A percentile compares a stretch with the other conserved stretches of the same genome.
These are phyloP conservation scores for Lophotis ruficrista DNA, from an alignment of 2,113 vertebrate species.

Conservation along the genomic window DNA sequence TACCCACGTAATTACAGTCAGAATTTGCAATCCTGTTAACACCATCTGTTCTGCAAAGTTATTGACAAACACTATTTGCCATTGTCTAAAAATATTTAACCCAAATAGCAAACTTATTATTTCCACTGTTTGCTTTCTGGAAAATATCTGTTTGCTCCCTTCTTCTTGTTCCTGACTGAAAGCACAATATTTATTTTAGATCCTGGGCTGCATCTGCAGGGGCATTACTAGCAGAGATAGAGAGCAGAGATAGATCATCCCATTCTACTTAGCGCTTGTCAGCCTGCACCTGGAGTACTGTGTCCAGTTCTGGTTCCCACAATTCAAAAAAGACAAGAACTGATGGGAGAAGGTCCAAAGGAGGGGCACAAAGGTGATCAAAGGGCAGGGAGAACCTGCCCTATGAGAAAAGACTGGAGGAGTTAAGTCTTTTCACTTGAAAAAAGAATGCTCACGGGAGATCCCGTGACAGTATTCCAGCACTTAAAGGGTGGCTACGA, in stretches of 20 bases:
- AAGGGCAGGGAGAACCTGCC: not conserved
- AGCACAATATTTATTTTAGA: not conserved
- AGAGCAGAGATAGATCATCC: not conserved
- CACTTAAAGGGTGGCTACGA: not conserved
- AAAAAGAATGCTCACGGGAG: not conserved
- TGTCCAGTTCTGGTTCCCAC: not conserved
- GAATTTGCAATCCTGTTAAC: not conserved
- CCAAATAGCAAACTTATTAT: not conserved
- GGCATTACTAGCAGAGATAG: not conserved
- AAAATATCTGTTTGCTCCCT: not conserved
- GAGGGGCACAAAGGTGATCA: not conserved
- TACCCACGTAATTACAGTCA: not conserved
- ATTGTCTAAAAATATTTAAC: not conserved
- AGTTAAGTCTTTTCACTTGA: not conserved
- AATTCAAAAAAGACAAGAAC: not conserved
- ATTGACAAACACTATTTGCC: not conserved
- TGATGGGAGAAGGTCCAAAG: not conserved
- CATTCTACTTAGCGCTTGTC: rapidly evolving
- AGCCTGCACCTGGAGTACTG: not conserved
- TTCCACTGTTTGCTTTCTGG: not conserved
- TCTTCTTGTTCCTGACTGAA: not conserved
- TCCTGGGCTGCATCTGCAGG: not conserved
- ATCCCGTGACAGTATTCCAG: not conserved
- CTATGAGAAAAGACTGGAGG: not conserved
- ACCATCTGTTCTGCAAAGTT: not conserved